A percentile compares a stretch with the other conserved stretches of the same genome.
phyloP scores from a whole-genome alignment of 2,888 invertebrate species.

The Xiphydria camelus region DNA sequence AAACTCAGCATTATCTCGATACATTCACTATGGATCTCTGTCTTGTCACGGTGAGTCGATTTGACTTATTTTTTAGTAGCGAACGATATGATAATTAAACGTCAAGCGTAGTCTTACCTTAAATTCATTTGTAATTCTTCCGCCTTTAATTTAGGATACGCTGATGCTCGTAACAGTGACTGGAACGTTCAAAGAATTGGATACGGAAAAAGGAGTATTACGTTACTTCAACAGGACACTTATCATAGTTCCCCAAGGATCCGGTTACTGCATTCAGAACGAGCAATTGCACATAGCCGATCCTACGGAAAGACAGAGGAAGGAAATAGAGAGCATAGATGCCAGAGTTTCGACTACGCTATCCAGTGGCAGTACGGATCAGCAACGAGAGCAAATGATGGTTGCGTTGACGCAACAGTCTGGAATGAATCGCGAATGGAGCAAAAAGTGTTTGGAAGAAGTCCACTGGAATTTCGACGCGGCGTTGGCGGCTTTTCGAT shows the following conservation, averaged over 20 bases:
- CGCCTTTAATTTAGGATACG: slow-evolving; percentile 64
- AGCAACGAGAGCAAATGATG: slow-evolving; percentile 67
- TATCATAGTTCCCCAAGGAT: slow-evolving; percentile 72
- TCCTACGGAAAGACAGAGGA: slow-evolving; percentile 68
- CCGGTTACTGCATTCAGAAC: slow-evolving; percentile 80
- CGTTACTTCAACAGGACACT: slow-evolving; percentile 74
- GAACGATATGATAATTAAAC: no score
- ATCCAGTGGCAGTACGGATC: background rate
- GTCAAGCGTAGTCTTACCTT: background rate
- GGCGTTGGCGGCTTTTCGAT: slow-evolving; percentile 74
- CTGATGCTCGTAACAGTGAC: slow-evolving; percentile 77
- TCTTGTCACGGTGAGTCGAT: slow-evolving; percentile 73
- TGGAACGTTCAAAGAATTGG: slow-evolving; percentile 78
- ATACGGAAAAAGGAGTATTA: slow-evolving; percentile 58
- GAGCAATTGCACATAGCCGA: slow-evolving; percentile 76
- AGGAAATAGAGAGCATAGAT: slow-evolving; percentile 19
- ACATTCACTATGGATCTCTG: slow-evolving; percentile 85
- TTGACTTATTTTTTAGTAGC: no score
- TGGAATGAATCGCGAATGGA: slow-evolving; percentile 77
- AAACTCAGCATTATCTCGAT: slow-evolving; percentile 79
- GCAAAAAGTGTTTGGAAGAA: slow-evolving; percentile 80
- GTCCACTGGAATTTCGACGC: slow-evolving; percentile 81
- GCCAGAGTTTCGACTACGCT: slow-evolving; percentile 22
- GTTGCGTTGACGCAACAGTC: slow-evolving; percentile 71
- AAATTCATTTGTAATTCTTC: slow-evolving; percentile 11